Evolutionary conservation across 2,113 vertebrate genomes (phyloP).

Genomic region (Ptilorrhoa leucosticta): DNA sequence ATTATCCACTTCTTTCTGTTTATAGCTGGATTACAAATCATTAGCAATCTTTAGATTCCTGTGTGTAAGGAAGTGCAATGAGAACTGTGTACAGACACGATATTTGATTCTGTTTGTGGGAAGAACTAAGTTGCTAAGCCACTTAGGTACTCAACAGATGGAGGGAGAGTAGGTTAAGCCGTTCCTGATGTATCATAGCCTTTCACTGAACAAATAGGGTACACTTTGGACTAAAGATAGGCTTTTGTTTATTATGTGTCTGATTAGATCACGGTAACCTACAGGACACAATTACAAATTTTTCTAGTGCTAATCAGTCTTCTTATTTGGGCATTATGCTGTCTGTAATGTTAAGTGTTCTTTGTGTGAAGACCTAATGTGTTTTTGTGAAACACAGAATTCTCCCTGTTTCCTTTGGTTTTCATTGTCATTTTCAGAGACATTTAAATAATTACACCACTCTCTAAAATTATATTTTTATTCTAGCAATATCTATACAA

Average conservation of each 20-base stretch:
- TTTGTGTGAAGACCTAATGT: neutral
- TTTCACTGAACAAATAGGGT: neutral
- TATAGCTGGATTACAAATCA: constrained; percentile 46
- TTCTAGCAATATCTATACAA: neutral
- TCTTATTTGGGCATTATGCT: neutral
- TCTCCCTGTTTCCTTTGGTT: accelerated
- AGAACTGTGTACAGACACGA: neutral
- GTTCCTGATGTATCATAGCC: neutral
- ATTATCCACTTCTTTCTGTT: constrained; percentile 23
- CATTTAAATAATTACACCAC: neutral
- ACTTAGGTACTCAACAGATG: constrained; percentile 23
- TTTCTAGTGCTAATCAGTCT: neutral
- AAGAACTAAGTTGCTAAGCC: constrained; percentile 26
- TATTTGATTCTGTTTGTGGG: neutral
- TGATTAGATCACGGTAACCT: neutral
- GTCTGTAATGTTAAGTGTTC: neutral
- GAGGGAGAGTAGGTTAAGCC: neutral
- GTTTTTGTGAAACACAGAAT: neutral
- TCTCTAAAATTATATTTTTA: neutral
- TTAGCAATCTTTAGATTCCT: constrained; percentile 14
- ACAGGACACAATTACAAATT: neutral
- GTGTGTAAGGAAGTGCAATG: neutral
- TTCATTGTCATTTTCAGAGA: neutral
- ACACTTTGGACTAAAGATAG: neutral
- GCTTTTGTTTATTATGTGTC: neutral